Percentiles rank a stretch among this genome's conserved stretches.
phyloP scores from a whole-genome alignment of 2,888 invertebrate genomes.

The Habrosyne pyritoides region DNA sequence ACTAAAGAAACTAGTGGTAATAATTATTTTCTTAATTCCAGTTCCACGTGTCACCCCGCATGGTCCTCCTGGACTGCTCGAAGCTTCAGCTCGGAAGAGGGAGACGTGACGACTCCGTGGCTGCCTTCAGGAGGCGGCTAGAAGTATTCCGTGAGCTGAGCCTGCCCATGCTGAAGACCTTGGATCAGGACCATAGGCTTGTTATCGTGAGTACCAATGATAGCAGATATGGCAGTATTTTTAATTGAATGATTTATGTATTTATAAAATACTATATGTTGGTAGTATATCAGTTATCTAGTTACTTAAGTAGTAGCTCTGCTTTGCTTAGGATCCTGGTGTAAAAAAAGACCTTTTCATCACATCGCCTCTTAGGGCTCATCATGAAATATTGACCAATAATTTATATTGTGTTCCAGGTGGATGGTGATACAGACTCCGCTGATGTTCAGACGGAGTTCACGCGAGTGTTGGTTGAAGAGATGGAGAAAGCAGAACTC shows the following conservation, averaged over 20 bases:
- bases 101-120: conserved; percentile 92
- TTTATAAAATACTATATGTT: no score
- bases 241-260: no score
- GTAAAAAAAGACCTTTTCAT: no score
- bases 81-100: conserved; percentile 94
- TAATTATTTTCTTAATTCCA: conserved; percentile 51
- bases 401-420: conserved; percentile 82
- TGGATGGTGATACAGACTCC: conserved; percentile 94
- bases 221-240: no score
- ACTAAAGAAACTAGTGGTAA: no score
- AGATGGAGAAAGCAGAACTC: conserved; percentile 85
- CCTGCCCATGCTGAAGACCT: conserved; percentile 93
- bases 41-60: conserved; percentile 90
- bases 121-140: conserved; percentile 91
- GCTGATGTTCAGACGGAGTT: conserved; percentile 91
- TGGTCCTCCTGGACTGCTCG: conserved; percentile 95
- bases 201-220: conserved; percentile 94
- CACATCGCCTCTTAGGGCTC: no score
- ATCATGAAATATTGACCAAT: no score
- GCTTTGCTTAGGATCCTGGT: no score
- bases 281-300: no score
- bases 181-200: conserved; percentile 92
- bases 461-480: conserved; percentile 86
- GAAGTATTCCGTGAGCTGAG: conserved; percentile 94
- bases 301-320: no score